Conservation (phyloP, 1,140 invertebrate genomes). For the Drosophila nebulosa region DNA sequence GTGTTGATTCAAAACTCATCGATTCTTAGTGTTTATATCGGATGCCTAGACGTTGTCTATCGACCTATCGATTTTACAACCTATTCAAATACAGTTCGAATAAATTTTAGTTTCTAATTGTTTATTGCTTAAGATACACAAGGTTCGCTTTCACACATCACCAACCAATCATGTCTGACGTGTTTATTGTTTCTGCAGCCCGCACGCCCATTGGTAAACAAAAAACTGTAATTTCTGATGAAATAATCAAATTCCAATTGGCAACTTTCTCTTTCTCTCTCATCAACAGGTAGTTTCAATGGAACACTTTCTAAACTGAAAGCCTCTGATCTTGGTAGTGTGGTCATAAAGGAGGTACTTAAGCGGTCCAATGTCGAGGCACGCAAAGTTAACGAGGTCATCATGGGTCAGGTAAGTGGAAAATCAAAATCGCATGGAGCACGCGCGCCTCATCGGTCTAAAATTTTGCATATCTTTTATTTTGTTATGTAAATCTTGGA, state of each 20-base stretch:
- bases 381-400: constrained; percentile 90
- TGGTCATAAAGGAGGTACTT: constrained; percentile 89
- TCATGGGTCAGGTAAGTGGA: constrained; percentile 89
- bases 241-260: constrained; percentile 20
- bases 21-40: neutral
- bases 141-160: neutral
- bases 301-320: constrained; percentile 86
- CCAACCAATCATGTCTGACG: constrained; percentile 55
- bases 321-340: constrained; percentile 88
- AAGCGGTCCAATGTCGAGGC: constrained; percentile 84
- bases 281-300: constrained; percentile 84
- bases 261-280: constrained; percentile 64
- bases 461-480: constrained; percentile 4
- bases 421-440: neutral
- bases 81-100: constrained; percentile 22
- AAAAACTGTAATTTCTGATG: neutral
- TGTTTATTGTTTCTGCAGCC: constrained; percentile 81
- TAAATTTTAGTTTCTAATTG: constrained; percentile 21
- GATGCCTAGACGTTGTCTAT: neutral
- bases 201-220: constrained; percentile 81
- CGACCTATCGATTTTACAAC: neutral
- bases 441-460: neutral
- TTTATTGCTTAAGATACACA: neutral
- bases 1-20: neutral
- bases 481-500: constrained; percentile 48